Conservation (phyloP, 2,113 vertebrate species). For the Oncorhynchus tshawytscha region DNA sequence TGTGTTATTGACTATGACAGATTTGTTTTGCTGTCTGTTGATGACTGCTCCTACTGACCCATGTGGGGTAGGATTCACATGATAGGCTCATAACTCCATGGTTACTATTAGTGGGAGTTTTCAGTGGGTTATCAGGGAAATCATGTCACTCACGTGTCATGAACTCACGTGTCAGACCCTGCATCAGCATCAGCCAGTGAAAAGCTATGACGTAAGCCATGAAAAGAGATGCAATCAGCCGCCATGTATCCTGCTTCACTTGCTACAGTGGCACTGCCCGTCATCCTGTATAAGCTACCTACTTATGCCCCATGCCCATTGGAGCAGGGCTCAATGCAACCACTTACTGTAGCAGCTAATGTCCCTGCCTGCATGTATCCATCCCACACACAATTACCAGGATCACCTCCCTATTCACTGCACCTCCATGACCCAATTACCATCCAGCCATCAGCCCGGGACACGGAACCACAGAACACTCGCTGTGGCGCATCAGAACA, state of each 20-base stretch:
- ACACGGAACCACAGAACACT: slow-evolving; percentile 4
- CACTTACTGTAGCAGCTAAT: slow-evolving; percentile 12
- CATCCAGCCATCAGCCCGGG: neutral
- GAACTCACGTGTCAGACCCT: neutral
- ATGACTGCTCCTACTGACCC: slow-evolving; percentile 1
- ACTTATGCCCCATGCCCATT: slow-evolving; percentile 25
- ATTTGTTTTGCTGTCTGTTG: too few species aligned
- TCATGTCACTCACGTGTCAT: too few species aligned
- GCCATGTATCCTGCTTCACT: slow-evolving; percentile 47
- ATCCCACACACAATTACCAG: slow-evolving; percentile 43
- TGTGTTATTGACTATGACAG: too few species aligned
- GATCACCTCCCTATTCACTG: slow-evolving; percentile 48
- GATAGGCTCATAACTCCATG: slow-evolving; percentile 12
- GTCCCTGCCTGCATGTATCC: slow-evolving; percentile 13
- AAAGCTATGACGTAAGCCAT: slow-evolving; percentile 56
- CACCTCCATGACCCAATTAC: slow-evolving; percentile 51
- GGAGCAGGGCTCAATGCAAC: slow-evolving; percentile 1
- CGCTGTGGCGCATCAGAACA: slow-evolving; percentile 28
- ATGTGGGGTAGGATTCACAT: neutral
- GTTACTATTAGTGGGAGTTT: slow-evolving; percentile 31
- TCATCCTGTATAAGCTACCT: slow-evolving; percentile 33
- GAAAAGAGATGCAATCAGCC: slow-evolving; percentile 57
- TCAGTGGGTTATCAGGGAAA: slow-evolving; percentile 22
- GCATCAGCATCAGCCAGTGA: slow-evolving; percentile 29
- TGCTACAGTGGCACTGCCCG: slow-evolving; percentile 32